These are phyloP conservation scores for Ficedula albicollis DNA, from an alignment of 2,797 vertebrate species.

Conservation along the genomic window DNA sequence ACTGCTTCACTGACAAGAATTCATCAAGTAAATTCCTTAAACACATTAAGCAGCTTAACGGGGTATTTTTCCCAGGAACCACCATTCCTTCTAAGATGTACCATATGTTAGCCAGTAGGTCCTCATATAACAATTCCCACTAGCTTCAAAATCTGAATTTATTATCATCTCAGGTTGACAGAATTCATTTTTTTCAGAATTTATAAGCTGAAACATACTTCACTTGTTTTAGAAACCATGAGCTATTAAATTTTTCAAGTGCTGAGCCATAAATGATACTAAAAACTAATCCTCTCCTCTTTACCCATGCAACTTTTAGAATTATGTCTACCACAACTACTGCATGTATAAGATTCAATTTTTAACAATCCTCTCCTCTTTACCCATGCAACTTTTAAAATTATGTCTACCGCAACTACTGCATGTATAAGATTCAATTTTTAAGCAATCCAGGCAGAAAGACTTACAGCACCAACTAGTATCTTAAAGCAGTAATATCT, in stretches of 20 bases:
- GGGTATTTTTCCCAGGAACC: neutral
- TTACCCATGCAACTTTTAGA: neutral
- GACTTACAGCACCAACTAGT: neutral
- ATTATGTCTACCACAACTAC: neutral
- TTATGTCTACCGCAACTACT: neutral
- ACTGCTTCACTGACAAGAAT: neutral
- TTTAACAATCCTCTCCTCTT: neutral
- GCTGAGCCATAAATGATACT: neutral
- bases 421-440: neutral
- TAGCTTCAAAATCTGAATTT: neutral
- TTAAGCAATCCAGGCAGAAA: neutral
- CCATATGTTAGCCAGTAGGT: neutral
- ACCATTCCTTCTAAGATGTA: neutral
- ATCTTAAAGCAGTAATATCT: neutral
- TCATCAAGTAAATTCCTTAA: neutral
- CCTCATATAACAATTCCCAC: neutral
- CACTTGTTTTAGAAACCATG: neutral
- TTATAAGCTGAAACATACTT: neutral
- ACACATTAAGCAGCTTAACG: neutral
- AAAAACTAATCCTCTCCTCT: neutral
- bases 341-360: neutral
- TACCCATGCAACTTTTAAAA: neutral
- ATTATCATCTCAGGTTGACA: neutral
- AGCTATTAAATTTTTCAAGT: neutral
- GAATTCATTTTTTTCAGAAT: neutral